Percentiles rank a stretch among this genome's conserved stretches.
phyloP scores from a whole-genome alignment of 2,113 vertebrate genomes.

The Periophthalmus modestus region DNA sequence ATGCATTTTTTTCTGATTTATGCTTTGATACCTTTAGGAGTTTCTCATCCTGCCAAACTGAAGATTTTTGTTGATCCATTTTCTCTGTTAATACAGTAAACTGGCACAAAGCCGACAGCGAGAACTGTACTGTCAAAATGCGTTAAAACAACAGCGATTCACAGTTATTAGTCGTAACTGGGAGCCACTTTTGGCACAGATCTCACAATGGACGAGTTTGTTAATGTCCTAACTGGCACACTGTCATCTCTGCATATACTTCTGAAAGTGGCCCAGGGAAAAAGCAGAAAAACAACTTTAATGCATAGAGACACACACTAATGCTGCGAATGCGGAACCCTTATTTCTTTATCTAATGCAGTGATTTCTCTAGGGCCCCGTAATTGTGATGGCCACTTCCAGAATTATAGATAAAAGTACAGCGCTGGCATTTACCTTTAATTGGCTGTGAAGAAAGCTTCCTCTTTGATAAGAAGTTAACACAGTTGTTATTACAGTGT shows the following conservation, averaged over 20 bases:
- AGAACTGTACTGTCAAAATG: constrained; percentile 20
- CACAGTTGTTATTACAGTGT: constrained; percentile 35
- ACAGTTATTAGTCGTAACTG: constrained; percentile 22
- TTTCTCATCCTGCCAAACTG: constrained; percentile 16
- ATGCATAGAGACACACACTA: constrained; percentile 19
- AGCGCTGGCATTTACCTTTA: constrained; percentile 27
- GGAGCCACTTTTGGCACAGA: constrained; percentile 29
- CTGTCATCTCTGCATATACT: constrained; percentile 20
- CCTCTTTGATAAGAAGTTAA: constrained; percentile 27
- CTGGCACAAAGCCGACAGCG: constrained; percentile 14
- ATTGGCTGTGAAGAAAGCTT: constrained; percentile 40
- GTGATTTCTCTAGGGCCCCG: constrained; percentile 40
- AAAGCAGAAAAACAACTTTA: constrained; percentile 19
- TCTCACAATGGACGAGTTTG: constrained; percentile 27
- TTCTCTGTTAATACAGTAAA: constrained; percentile 22
- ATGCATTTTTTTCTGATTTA: constrained; percentile 6
- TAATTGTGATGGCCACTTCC: constrained; percentile 39
- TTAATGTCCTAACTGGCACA: constrained; percentile 43
- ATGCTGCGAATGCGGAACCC: constrained; percentile 21
- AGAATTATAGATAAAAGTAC: constrained; percentile 36
- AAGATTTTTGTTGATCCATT: constrained; percentile 16
- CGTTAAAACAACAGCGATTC: neutral
- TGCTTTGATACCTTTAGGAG: constrained; percentile 10
- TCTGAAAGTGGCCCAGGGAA: constrained; percentile 24
- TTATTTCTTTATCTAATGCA: constrained; percentile 20